Evolutionary conservation across 2,888 invertebrate species (phyloP).

Genomic region (Timandra comae): DNA sequence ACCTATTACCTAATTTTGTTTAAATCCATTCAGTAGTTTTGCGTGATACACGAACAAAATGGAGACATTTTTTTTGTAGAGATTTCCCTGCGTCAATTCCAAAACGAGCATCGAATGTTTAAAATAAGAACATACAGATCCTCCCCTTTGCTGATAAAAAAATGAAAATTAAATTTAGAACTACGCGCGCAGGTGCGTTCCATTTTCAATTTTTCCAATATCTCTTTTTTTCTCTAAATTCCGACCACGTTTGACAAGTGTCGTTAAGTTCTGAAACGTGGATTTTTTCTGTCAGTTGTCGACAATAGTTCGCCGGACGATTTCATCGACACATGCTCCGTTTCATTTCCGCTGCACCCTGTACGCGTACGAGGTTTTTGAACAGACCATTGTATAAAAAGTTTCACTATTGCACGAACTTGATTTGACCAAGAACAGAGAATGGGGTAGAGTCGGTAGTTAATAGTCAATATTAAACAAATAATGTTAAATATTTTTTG

Average conservation of each 20-base stretch:
- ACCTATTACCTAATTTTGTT: too few relatives aligned
- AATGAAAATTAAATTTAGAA: constrained; percentile 26
- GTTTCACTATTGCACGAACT: constrained; percentile 71
- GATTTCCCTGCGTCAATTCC: too few relatives aligned
- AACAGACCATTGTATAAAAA: constrained; percentile 59
- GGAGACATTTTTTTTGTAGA: too few relatives aligned
- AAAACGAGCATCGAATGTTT: too few relatives aligned
- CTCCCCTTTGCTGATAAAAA: too few relatives aligned
- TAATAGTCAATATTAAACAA: not conserved
- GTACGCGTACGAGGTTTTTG: constrained; percentile 53
- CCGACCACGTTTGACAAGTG: constrained; percentile 47
- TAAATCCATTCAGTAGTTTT: too few relatives aligned
- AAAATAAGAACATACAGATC: too few relatives aligned
- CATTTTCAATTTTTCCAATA: constrained; percentile 18
- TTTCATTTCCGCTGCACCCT: constrained; percentile 68
- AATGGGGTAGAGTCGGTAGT: constrained; percentile 17
- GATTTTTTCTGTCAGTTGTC: constrained; percentile 22
- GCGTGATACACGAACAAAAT: too few relatives aligned
- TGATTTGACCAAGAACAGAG: constrained; percentile 57
- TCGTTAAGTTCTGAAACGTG: constrained; percentile 37
- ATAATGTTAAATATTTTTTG: too few relatives aligned
- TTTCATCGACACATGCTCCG: constrained; percentile 59
- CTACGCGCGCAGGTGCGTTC: constrained; percentile 26
- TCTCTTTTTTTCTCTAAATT: constrained; percentile 45
- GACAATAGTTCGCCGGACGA: constrained; percentile 52